phyloP scores from a whole-genome alignment of 1,140 invertebrate genomes.

The Agrypnia vestita region DNA sequence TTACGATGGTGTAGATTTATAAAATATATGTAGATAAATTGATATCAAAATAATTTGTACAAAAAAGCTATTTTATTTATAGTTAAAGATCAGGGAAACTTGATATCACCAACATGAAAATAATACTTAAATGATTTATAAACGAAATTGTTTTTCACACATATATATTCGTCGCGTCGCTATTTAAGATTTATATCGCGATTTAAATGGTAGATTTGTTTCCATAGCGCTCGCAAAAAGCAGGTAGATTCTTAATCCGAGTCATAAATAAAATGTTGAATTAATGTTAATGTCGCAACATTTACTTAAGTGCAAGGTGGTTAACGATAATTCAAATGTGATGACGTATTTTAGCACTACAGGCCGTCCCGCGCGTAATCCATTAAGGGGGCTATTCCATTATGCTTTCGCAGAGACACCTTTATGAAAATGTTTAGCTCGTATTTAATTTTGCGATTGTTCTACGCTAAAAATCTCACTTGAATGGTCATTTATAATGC shows the following conservation, averaged over 20 bases:
- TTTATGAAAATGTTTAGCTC: conserved; percentile 33
- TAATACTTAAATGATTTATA: conserved; percentile 12
- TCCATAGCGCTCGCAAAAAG: conserved; percentile 49
- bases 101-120: no score
- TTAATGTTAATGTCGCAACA: conserved; percentile 62
- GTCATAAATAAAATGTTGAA: conserved; percentile 61
- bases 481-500: no score
- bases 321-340: conserved; percentile 62
- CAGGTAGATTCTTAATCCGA: conserved; percentile 59
- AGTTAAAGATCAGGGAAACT: no score
- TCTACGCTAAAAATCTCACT: not conserved
- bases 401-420: conserved; percentile 46
- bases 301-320: conserved; percentile 62
- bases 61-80: no score
- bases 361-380: conserved; percentile 46
- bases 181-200: conserved; percentile 53
- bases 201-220: conserved; percentile 52
- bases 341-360: conserved; percentile 57
- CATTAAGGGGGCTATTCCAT: conserved; percentile 59
- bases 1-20: no score
- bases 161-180: not conserved
- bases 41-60: no score
- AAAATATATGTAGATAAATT: no score
- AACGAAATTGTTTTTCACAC: conserved; percentile 27
- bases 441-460: conserved; percentile 38